Base-by-base conservation (phyloP, 2,113 vertebrate genomes). In the Macroglossus sobrinus region DNA sequence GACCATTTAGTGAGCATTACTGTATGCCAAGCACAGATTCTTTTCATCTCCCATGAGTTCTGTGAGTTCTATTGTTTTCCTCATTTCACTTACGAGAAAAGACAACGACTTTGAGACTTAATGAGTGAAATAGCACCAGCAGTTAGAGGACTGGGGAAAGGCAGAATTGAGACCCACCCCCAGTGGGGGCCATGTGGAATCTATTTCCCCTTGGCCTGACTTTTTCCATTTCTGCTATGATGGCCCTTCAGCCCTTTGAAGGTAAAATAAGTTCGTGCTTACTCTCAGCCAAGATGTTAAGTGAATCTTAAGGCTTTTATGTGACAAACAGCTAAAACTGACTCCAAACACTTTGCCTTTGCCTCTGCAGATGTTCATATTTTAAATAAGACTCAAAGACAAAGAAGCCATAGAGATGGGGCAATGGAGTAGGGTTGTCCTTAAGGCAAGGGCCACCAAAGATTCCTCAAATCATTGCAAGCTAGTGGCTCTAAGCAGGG, bases 51-150 rank as follows among this genome's bases (percentile, higher is more conserved):
- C 24, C 26, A 3, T 26, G 59, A 28, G 22, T 53, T 7, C 12
- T n/a, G 13, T 28, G 79, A 40, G 22, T 57, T 66, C 68, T 55
- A 0, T 76, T 26, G 33, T 72, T 68, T 43, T 68, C 50, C 9
- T 72, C 15, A 47, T 40, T 75, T 88, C 30, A 47, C 57, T 43
- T 47, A 8, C 40, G 38, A 90, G 74, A 19, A 43, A 55, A 55
- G 33, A 91, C 28, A 28, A 11, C 0, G 9, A 24, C 24, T 30
- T 19, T 16, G 43, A 74, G 38, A 33, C 5, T 72, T 88, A 24
- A 0, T 2, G 69, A 11, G 6, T 7, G 3, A 47, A 35, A n/a
- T n/a, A 21, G 53, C 30, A 0, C 33, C 5, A 1, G 22, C 0
- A 1, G 24, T 66, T 19, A 35, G 14, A 26, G 45, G 71, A 47